These are phyloP conservation scores for Scortum barcoo DNA, from an alignment of 2,113 vertebrate species.

Conservation along the genomic window DNA sequence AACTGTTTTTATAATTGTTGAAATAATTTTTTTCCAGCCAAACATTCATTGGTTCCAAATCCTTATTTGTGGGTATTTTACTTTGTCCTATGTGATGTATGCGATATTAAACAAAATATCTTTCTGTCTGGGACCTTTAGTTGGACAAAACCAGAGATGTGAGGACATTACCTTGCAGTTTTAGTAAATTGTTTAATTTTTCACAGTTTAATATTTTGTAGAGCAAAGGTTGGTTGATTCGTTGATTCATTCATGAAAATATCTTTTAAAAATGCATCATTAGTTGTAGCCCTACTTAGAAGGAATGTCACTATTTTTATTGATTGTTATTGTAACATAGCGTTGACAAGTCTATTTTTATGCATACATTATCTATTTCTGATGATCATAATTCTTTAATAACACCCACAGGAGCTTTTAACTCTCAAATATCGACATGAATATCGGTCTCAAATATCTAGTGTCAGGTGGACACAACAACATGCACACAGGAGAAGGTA, in stretches of 20 bases:
- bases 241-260: no score
- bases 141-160: neutral
- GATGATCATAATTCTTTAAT: neutral
- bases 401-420: no score
- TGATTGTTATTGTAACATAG: neutral
- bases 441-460: neutral
- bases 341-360: neutral
- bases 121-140: neutral
- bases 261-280: no score
- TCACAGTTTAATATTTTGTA: neutral
- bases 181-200: neutral
- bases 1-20: neutral
- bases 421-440: neutral
- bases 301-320: neutral
- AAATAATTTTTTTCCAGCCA: neutral
- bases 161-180: neutral
- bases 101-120: neutral
- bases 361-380: neutral
- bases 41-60: neutral
- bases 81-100: neutral
- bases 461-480: neutral
- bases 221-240: no score
- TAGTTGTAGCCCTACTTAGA: neutral
- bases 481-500: neutral
- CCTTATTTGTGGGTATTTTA: no score